A percentile compares a stretch with the other conserved stretches of the same genome.
Conservation (phyloP, 2,888 invertebrate species). For the Tanytarsus gracilentus region DNA sequence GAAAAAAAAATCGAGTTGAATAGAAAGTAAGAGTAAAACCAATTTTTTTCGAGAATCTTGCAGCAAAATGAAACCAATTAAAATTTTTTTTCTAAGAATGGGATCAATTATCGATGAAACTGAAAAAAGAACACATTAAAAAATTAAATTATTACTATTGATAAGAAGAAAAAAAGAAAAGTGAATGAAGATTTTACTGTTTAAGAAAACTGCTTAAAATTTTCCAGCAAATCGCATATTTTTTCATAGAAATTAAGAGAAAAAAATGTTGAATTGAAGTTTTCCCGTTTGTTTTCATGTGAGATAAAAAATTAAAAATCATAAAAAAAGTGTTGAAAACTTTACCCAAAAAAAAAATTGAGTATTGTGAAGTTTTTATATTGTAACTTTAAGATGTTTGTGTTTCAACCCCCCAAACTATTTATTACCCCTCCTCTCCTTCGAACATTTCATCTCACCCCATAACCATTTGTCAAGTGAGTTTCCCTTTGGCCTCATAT, state of each 20-base stretch:
- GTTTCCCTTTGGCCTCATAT: too few relatives aligned
- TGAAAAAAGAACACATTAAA: neutral
- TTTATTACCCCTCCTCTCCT: too few relatives aligned
- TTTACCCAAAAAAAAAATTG: slow-evolving; percentile 13
- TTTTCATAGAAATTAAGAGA: slow-evolving; percentile 12
- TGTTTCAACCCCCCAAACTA: too few relatives aligned
- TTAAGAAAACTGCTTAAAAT: slow-evolving; percentile 16
- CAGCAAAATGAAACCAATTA: slow-evolving; percentile 20
- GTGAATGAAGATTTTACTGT: slow-evolving; percentile 17
- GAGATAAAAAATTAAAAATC: slow-evolving; percentile 17
- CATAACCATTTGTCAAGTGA: neutral
- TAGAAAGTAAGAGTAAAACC: neutral
- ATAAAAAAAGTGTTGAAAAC: slow-evolving; percentile 28
- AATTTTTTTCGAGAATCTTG: slow-evolving; percentile 7
- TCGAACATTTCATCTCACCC: too few relatives aligned
- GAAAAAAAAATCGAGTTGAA: too few relatives aligned
- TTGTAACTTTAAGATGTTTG: slow-evolving; percentile 17
- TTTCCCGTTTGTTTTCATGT: slow-evolving; percentile 29
- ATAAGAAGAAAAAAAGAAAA: neutral
- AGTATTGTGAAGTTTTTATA: slow-evolving; percentile 11
- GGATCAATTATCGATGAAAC: slow-evolving; percentile 27
- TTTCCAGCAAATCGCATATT: slow-evolving; percentile 21
- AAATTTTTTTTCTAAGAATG: slow-evolving; percentile 20
- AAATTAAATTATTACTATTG: slow-evolving; percentile 3
- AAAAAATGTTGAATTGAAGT: slow-evolving; percentile 27